A percentile compares a stretch with the other conserved stretches of the same genome.
Conservation (phyloP, 1,140 invertebrate species). For the Pseudachorutes palmiensis region DNA sequence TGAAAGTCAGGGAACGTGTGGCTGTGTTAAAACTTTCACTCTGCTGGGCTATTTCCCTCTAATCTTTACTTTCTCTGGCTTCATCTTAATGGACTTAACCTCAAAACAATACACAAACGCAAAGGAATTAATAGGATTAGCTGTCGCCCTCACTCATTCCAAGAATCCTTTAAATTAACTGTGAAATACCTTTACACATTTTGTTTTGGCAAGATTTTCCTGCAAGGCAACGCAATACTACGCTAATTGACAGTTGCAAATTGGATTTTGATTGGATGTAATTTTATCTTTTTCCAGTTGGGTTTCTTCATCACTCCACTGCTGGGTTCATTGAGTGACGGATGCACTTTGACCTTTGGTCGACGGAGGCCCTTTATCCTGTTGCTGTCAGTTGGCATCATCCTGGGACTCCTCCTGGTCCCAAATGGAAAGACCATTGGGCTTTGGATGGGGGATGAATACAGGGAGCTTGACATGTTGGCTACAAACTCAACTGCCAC, state of each 20-base stretch:
- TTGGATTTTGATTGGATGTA: conserved; percentile 13
- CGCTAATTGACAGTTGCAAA: too few species aligned
- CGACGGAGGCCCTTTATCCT: conserved; percentile 85
- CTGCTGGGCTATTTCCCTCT: too few species aligned
- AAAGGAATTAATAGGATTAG: too few species aligned
- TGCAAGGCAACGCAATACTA: too few species aligned
- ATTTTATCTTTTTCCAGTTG: conserved; percentile 41
- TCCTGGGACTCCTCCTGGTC: conserved; percentile 74
- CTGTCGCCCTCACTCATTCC: too few species aligned
- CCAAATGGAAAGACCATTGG: conserved; percentile 83
- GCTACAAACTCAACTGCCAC: neutral
- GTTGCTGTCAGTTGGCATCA: conserved; percentile 75
- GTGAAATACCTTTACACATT: conserved; percentile 12
- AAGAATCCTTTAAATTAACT: neutral
- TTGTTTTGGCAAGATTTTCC: neutral
- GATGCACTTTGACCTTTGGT: conserved; percentile 69
- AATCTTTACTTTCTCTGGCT: too few species aligned
- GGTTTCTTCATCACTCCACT: conserved; percentile 90
- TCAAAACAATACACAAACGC: too few species aligned
- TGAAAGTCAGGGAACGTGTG: too few species aligned
- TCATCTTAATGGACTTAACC: too few species aligned
- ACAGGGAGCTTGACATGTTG: neutral
- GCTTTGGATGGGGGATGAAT: conserved; percentile 63
- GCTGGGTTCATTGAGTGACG: conserved; percentile 82
- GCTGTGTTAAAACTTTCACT: too few species aligned